Conservation (phyloP, 2,797 vertebrate genomes). For the Hoplostethus atlanticus region DNA sequence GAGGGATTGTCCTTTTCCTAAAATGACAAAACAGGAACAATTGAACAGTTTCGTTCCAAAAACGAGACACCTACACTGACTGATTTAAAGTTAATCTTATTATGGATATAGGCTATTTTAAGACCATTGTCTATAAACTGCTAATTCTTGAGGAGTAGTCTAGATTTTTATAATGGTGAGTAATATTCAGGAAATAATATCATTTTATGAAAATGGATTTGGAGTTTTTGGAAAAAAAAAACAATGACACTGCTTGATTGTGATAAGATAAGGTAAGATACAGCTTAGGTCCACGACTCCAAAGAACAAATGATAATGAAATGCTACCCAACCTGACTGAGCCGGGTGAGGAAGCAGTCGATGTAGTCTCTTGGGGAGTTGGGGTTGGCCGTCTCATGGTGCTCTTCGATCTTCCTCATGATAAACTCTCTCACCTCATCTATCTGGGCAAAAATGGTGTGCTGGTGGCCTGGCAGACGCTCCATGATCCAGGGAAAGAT, state of each 20-base stretch:
- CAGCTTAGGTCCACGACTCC: background rate
- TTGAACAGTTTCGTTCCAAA: no score
- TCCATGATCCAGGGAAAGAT: constrained; percentile 77
- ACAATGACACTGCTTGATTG: no score
- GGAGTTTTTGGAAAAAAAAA: no score
- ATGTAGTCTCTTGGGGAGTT: constrained; percentile 77
- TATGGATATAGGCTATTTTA: no score
- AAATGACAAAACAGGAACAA: background rate
- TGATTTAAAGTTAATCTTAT: no score
- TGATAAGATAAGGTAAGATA: no score
- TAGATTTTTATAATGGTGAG: no score
- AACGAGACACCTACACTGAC: no score
- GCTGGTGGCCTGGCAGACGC: constrained; percentile 71
- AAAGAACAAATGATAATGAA: background rate
- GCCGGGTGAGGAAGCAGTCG: constrained; percentile 82
- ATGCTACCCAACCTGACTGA: constrained; percentile 66
- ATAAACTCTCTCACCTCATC: constrained; percentile 71
- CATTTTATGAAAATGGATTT: no score
- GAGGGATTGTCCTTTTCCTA: constrained; percentile 78
- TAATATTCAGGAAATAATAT: no score
- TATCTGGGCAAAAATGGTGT: background rate
- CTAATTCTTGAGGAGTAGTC: no score
- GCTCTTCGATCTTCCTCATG: constrained; percentile 66
- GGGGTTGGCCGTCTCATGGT: constrained; percentile 72
- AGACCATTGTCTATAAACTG: no score